phyloP scores from a whole-genome alignment of 2,888 invertebrate genomes.

The Drosophila diplacantha region DNA sequence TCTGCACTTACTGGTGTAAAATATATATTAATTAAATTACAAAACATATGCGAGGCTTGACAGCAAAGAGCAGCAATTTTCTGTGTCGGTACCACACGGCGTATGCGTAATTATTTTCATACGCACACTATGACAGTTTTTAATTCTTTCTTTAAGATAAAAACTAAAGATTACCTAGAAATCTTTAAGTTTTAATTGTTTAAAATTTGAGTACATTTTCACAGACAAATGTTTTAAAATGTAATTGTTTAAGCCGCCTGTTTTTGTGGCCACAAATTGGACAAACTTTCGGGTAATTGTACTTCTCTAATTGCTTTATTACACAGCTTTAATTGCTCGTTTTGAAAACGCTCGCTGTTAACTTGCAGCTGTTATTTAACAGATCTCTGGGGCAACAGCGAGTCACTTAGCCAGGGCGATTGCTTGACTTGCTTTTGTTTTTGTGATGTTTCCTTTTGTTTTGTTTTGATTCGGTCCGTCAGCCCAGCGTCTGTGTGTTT shows the following conservation, averaged over 20 bases:
- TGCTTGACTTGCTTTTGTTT: constrained; percentile 38
- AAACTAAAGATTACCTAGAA: neutral
- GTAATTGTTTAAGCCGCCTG: constrained; percentile 4
- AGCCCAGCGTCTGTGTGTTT: constrained; percentile 51
- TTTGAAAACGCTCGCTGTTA: constrained; percentile 38
- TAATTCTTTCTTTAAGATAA: neutral
- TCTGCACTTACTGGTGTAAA: constrained; percentile 48
- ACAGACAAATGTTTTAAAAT: constrained; percentile 2
- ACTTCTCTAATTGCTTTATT: constrained; percentile 36
- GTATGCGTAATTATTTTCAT: constrained; percentile 41
- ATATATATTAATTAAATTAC: constrained; percentile 62
- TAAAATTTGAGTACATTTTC: neutral
- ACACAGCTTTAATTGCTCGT: constrained; percentile 32
- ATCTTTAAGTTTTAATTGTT: neutral
- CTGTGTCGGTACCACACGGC: constrained; percentile 18
- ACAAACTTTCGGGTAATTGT: constrained; percentile 28
- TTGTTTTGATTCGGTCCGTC: constrained; percentile 42
- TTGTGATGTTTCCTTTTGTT: constrained; percentile 58
- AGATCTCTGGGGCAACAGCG: constrained; percentile 17
- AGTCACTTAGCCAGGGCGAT: constrained; percentile 32
- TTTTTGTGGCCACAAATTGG: constrained; percentile 27
- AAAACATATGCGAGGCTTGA: constrained; percentile 55
- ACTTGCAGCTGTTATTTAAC: constrained; percentile 40
- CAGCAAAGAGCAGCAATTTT: constrained; percentile 31
- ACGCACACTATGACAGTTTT: neutral